Percentiles rank a stretch among this genome's conserved stretches.
Evolutionary conservation across 1,140 invertebrate genomes (phyloP).

Genomic region (Tetraneura akinire): DNA sequence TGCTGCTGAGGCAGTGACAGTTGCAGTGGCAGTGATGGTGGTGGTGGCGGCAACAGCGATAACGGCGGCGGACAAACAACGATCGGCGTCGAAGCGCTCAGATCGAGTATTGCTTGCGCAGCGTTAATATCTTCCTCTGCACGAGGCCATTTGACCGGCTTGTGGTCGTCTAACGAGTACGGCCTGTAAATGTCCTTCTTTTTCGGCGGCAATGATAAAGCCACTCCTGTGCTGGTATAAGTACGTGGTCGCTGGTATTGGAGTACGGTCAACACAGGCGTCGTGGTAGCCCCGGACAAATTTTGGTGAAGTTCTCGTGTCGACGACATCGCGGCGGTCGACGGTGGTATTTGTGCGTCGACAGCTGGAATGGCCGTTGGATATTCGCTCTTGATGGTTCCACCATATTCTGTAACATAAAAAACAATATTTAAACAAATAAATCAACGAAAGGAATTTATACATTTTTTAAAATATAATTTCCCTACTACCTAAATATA

Average conservation of each 20-base stretch:
- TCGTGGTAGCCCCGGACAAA: constrained; percentile 65
- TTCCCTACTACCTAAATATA: no score
- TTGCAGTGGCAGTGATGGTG: constrained; percentile 63
- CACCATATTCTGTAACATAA: constrained; percentile 28
- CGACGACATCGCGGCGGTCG: constrained; percentile 84
- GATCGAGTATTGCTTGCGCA: constrained; percentile 81
- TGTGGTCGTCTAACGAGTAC: constrained; percentile 75
- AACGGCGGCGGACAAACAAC: constrained; percentile 60
- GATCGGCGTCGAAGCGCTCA: constrained; percentile 80
- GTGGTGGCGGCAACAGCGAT: constrained; percentile 65
- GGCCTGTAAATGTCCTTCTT: constrained; percentile 86
- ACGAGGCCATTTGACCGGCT: constrained; percentile 57
- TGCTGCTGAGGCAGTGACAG: constrained; percentile 76
- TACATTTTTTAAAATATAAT: no score
- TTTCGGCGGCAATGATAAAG: constrained; percentile 78
- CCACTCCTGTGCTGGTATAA: constrained; percentile 78
- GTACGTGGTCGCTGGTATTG: constrained; percentile 49
- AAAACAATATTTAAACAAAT: no score
- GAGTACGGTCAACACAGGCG: constrained; percentile 52
- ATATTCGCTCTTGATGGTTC: constrained; percentile 28
- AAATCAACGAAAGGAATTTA: no score
- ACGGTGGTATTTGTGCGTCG: constrained; percentile 53
- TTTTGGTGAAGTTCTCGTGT: constrained; percentile 73
- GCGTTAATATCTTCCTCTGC: constrained; percentile 69
- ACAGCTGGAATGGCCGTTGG: constrained; percentile 50